A percentile compares a stretch with the other conserved stretches of the same genome.
These are phyloP conservation scores for Zapus hudsonius DNA, from an alignment of 2,113 vertebrate genomes.

Conservation along the genomic window DNA sequence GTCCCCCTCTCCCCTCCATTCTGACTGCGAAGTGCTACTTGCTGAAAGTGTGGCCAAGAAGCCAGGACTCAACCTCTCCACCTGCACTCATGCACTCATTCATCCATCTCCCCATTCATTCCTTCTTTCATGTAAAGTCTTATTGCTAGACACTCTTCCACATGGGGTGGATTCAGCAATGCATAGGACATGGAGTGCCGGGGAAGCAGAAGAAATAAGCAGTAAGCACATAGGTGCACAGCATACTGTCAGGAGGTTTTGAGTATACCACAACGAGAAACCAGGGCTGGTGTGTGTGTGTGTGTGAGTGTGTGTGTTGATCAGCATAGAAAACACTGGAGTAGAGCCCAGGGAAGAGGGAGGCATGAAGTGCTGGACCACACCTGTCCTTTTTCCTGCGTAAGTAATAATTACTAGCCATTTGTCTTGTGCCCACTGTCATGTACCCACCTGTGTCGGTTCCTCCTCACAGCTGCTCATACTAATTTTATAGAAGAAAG, in stretches of 20 bases:
- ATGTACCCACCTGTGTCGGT: not conserved
- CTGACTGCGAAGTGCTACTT: not conserved
- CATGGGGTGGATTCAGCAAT: not conserved
- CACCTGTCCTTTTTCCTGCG: not conserved
- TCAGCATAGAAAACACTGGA: not conserved
- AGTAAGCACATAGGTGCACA: not conserved
- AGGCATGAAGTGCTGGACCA: not conserved
- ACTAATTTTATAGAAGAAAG: not conserved
- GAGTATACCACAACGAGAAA: not conserved
- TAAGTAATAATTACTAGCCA: not conserved
- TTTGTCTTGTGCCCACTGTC: not conserved
- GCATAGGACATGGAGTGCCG: not conserved
- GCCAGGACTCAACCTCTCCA: not conserved
- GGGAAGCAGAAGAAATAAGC: not conserved
- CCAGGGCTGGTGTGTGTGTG: not conserved
- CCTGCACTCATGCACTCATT: not conserved
- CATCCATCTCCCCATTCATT: not conserved
- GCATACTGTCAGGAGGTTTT: not conserved
- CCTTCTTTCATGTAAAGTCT: not conserved
- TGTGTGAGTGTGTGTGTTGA: not conserved
- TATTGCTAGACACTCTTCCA: rapidly evolving
- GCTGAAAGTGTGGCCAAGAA: not conserved
- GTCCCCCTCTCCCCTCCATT: not conserved
- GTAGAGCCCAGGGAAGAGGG: not conserved
- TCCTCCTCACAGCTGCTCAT: not conserved